Conservation (phyloP, 1,140 invertebrate species). For the Atta texana region DNA sequence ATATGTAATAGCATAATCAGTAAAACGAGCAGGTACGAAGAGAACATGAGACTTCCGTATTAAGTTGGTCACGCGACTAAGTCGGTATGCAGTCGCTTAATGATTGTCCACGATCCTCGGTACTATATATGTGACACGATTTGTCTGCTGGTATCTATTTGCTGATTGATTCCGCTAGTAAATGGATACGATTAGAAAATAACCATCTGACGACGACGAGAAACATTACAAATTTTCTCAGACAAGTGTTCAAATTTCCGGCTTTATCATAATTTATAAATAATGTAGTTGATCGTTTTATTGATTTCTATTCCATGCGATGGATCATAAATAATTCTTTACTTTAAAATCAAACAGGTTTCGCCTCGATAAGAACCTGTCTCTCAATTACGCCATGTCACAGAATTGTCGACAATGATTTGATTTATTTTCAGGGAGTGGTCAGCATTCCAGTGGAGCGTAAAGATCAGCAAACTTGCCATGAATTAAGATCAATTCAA, state of each 20-base stretch:
- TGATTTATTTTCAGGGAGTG: constrained; percentile 78
- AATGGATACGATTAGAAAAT: constrained; percentile 21
- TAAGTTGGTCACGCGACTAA: constrained; percentile 73
- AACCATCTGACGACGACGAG: neutral
- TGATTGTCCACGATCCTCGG: constrained; percentile 65
- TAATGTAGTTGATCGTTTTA: neutral
- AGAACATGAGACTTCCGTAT: constrained; percentile 68
- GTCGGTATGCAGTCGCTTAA: constrained; percentile 64
- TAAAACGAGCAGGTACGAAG: constrained; percentile 59
- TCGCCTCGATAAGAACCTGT: constrained; percentile 51
- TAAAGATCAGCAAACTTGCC: constrained; percentile 67
- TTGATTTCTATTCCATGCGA: neutral
- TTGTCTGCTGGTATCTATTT: constrained; percentile 32
- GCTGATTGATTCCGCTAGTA: constrained; percentile 18
- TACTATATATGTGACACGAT: constrained; percentile 66
- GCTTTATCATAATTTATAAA: neutral
- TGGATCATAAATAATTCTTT: neutral
- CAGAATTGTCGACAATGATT: constrained; percentile 59
- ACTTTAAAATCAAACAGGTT: neutral
- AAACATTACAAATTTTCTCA: constrained; percentile 3
- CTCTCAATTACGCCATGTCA: constrained; percentile 51
- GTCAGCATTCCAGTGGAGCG: constrained; percentile 72
- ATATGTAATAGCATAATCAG: constrained; percentile 45
- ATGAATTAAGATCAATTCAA: constrained; percentile 67
- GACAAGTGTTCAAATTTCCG: neutral